Evolutionary conservation across 1,140 invertebrate genomes (phyloP), one percentile per base, ranked within the genome.

Genomic region (Phymorhynchus buccinoides): DNA sequence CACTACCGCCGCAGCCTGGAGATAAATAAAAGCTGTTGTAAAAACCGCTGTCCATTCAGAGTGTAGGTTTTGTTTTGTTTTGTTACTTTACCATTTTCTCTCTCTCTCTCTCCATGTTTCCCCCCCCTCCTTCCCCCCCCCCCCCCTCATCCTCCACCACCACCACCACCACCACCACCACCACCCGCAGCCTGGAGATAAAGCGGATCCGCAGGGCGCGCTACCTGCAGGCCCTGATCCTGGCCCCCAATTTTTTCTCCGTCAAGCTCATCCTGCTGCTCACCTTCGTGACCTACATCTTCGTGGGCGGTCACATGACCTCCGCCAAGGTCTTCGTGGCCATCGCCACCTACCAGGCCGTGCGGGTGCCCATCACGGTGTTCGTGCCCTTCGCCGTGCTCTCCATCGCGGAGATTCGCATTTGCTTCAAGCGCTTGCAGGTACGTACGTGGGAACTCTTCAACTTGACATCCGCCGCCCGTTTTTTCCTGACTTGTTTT

Each of bases 221-320:
- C 39, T 90, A 90, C 80, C 83, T 89, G 35, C 87, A 89, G 80
- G 91, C 88, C 48, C 71, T 90, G 4, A 90, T 90, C 30, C 75
- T 91, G 39, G 89, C 89, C 30, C 89, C 89, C n/a, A 90, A 89
- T 84, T 92, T 91, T 88, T 84, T 88, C 52, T 91, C 90, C 48
- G 85, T 87, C 42, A 93, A 92, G 86, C 66, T 93, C n/a, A 88
- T 93, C 42, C 73, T 90, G 0, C 89, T 89, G 79, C 88, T 92
- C 6, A 93, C 91, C 35, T 91, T 93, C 68, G 22, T 92, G 27
- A 80, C 85, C 0, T 89, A 88, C 86, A 84, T 89, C 1, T 85
- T 88, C 35, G 77, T 75, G 22, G 91, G 90, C 32, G 83, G 87
- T 32, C 16, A 35, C 14, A 80, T 92, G 86, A 88, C 87, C n/a